Evolutionary conservation across 2,888 invertebrate species (phyloP).

Genomic region (Steromphala cineraria): DNA sequence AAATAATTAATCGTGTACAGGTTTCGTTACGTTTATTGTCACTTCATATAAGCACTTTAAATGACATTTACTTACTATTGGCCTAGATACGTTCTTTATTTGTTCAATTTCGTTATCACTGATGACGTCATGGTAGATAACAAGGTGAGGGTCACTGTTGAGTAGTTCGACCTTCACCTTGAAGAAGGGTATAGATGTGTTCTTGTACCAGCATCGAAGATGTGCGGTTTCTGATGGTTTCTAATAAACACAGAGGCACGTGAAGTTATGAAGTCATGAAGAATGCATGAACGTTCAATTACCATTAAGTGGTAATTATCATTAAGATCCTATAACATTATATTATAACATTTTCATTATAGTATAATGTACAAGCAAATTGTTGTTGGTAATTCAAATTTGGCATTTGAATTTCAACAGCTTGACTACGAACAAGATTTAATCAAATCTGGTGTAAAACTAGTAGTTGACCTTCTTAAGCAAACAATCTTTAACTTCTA

Average conservation of each 20-base stretch:
- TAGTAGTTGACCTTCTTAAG: too few relatives aligned
- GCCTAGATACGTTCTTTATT: slow-evolving; percentile 31
- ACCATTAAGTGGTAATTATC: too few relatives aligned
- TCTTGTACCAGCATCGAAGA: slow-evolving; percentile 25
- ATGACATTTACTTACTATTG: slow-evolving; percentile 24
- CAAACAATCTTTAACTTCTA: too few relatives aligned
- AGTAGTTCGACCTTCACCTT: slow-evolving; percentile 37
- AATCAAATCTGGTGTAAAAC: too few relatives aligned
- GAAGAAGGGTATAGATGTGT: slow-evolving; percentile 30
- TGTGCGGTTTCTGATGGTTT: neutral
- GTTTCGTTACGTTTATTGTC: too few relatives aligned
- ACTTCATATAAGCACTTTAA: neutral
- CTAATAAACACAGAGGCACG: neutral
- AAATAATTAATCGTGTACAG: too few relatives aligned
- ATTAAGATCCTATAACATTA: too few relatives aligned
- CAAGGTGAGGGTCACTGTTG: slow-evolving; percentile 34
- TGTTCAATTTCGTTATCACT: slow-evolving; percentile 34
- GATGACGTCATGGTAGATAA: slow-evolving; percentile 45
- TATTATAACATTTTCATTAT: too few relatives aligned
- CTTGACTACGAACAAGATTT: too few relatives aligned
- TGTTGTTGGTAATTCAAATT: too few relatives aligned
- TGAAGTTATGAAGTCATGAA: neutral
- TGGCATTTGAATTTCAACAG: too few relatives aligned
- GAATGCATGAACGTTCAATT: neutral
- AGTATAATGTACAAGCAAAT: too few relatives aligned